phyloP scores from a whole-genome alignment of 2,113 vertebrate species.

The Cyprinus carpio region DNA sequence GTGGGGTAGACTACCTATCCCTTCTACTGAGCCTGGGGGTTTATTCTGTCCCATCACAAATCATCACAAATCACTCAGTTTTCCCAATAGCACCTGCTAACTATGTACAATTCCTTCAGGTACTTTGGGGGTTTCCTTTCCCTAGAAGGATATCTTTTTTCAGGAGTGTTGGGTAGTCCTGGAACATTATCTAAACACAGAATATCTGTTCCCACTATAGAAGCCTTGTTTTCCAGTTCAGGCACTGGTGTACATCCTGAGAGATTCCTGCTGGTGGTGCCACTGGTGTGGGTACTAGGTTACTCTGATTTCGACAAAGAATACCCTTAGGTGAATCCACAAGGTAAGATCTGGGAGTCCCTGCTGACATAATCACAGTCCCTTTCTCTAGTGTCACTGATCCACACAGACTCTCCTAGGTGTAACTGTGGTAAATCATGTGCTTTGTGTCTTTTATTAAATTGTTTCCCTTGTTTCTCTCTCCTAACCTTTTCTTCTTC shows the following conservation, averaged over 20 bases:
- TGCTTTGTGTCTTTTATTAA: background rate
- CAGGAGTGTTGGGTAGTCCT: background rate
- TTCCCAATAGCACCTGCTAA: background rate
- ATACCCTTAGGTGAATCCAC: too few relatives aligned
- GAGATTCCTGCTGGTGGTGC: constrained; percentile 1
- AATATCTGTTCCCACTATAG: background rate
- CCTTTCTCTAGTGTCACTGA: background rate
- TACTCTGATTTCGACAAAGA: background rate
- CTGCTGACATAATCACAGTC: constrained; percentile 2
- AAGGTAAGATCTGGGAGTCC: constrained; percentile 37
- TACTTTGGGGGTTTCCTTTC: background rate
- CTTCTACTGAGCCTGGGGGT: background rate
- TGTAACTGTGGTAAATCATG: background rate
- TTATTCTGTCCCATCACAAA: constrained; percentile 3
- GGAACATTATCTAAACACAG: background rate
- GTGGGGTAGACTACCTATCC: constrained; percentile 27
- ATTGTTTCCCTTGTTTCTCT: background rate
- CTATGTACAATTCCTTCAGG: background rate
- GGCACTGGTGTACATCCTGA: too few relatives aligned
- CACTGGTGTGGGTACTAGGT: constrained; percentile 22
- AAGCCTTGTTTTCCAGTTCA: background rate
- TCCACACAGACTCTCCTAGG: background rate
- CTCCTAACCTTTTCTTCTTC: background rate
- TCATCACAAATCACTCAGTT: background rate
- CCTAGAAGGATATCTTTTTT: background rate